Base-by-base conservation (phyloP, 2,888 invertebrate genomes). In the Noctua janthe region DNA sequence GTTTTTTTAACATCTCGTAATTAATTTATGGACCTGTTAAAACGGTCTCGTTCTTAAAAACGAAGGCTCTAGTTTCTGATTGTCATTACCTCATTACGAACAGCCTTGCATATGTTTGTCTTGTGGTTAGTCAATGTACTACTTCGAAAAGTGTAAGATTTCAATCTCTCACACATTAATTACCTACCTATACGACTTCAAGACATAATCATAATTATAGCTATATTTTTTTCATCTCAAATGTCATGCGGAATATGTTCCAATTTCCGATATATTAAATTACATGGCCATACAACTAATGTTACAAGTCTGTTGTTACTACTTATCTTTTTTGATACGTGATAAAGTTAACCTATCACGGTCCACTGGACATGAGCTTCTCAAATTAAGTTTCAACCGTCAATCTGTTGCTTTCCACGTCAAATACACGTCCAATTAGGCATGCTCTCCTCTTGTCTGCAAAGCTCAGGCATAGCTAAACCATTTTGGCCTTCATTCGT, bases 211-310 rank as follows among this genome's bases (percentile, higher is more conserved):
- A 66, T 62, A 29, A 29, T 29, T 29, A 29, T 29, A 29, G 29
- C 29, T 29, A 29, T 29, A 29, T 29, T 29, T 81, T 81, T 81
- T 67, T 49, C 54, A 72, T 81, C 80, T 87, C 75, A 81, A 78
- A 78, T 89, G 71, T 81, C 78, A 80, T 47, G 15, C 70, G 76
- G 64, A 83, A 80, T 75, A 73, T 51, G 72, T 84, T 80, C 35
- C 54, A 72, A 84, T 88, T 81, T 80, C 78, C 73, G 78, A 73
- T 76, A 75, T 81, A 85, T 88, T 80, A 83, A 67, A 74, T 87
- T 76, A 56, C 84, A 62, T 83, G 83, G 76, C 70, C 69, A 74
- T 64, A 76, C 78, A 75, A 78, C 74, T 76, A 75, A 79, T 71
- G 43, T 69, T 56, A 64, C 54, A 76, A 71, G 54, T 35, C 71